phyloP scores from a whole-genome alignment of 2,797 vertebrate genomes.

The Threskiornis aethiopicus region DNA sequence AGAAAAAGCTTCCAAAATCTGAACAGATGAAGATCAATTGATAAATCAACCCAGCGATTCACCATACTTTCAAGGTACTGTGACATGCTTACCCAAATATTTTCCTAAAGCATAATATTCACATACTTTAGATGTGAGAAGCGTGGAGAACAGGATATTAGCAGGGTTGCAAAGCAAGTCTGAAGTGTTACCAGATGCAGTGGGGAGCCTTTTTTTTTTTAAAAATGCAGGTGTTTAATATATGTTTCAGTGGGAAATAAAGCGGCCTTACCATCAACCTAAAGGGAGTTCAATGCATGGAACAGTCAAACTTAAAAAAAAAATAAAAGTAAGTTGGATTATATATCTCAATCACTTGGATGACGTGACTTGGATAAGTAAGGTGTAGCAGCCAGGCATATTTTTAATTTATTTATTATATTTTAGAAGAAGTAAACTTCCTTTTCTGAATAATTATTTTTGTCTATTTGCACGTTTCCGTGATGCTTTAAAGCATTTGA shows the following conservation, averaged over 20 bases:
- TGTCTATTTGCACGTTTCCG: background rate
- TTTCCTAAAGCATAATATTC: conserved; percentile 37
- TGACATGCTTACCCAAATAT: conserved; percentile 32
- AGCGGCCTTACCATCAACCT: background rate
- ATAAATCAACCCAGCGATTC: conserved; percentile 64
- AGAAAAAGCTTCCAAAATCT: conserved; percentile 61
- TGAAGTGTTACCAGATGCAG: conserved; percentile 49
- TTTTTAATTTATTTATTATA: background rate
- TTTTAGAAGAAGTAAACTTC: background rate
- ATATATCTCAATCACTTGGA: background rate
- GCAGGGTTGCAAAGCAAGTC: conserved; percentile 6
- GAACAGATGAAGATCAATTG: conserved; percentile 76
- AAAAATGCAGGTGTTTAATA: background rate
- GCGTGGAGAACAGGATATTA: conserved; percentile 27
- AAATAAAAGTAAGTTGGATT: background rate
- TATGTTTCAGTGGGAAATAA: conserved; percentile 12
- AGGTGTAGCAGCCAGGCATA: background rate
- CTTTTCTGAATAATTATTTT: background rate
- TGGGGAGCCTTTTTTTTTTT: background rate
- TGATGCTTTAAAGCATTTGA: background rate
- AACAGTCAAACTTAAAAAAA: background rate
- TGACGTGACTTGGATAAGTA: background rate
- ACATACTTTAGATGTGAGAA: conserved; percentile 26
- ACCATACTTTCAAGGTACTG: conserved; percentile 71
- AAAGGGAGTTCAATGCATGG: background rate